These are phyloP conservation scores for Sorex maritimensis DNA, from an alignment of 2,797 vertebrate genomes.

Conservation along the genomic window DNA sequence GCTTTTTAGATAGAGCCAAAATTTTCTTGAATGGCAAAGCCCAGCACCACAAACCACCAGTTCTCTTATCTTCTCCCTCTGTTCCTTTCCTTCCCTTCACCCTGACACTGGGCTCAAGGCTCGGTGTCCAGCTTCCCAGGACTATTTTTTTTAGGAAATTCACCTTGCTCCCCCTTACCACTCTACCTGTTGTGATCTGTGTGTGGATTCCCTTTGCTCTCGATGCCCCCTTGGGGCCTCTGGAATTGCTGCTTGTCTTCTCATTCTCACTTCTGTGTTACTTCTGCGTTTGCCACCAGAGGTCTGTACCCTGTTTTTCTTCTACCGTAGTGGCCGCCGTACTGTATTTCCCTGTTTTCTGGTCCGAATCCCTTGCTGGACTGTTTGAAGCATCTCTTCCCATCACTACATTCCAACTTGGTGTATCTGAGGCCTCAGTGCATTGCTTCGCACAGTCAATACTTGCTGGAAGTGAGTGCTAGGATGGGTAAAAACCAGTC, in stretches of 20 bases:
- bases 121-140: neutral
- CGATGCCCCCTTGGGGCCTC: neutral
- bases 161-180: neutral
- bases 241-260: neutral
- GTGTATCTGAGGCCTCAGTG: neutral
- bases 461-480: conserved; percentile 29
- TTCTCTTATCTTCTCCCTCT: neutral
- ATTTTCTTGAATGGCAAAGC: neutral
- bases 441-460: neutral
- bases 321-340: neutral
- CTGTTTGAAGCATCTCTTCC: neutral
- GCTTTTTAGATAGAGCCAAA: conserved; percentile 11
- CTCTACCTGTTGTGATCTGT: neutral
- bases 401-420: neutral
- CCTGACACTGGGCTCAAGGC: neutral
- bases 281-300: conserved; percentile 19
- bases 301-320: neutral
- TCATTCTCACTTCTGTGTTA: conserved; percentile 27
- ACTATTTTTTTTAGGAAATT: neutral
- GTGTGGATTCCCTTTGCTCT: neutral
- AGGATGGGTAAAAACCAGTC: conserved; percentile 14
- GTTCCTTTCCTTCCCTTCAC: neutral
- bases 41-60: accelerated
- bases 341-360: neutral
- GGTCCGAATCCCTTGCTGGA: neutral